Percentiles rank a stretch among this genome's conserved stretches.
Evolutionary conservation across 1,140 invertebrate species (phyloP).

Genomic region (Drosophila setifemur): DNA sequence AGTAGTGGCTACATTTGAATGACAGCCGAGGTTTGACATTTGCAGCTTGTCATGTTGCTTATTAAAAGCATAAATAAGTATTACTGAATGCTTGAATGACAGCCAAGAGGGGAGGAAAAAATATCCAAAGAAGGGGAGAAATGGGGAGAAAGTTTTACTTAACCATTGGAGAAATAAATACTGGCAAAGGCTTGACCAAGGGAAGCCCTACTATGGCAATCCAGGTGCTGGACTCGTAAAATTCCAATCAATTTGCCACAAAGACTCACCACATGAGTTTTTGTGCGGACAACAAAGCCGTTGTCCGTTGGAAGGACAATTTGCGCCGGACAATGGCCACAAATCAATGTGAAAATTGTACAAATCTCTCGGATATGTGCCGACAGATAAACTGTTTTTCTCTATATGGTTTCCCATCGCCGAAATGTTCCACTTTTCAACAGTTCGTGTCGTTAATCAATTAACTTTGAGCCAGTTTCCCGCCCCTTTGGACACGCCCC

Average conservation of each 20-base stretch:
- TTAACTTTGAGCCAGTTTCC: constrained; percentile 63
- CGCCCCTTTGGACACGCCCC: constrained; percentile 45
- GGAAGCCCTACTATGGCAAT: constrained; percentile 8
- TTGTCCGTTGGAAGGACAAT: constrained; percentile 43
- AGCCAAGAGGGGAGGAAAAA: neutral
- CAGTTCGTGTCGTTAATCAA: constrained; percentile 67
- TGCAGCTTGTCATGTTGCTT: constrained; percentile 74
- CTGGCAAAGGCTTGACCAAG: constrained; percentile 22
- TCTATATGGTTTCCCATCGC: constrained; percentile 19
- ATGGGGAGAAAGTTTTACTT: neutral
- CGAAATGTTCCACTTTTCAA: constrained; percentile 40
- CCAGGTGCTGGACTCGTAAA: constrained; percentile 56
- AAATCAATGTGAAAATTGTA: constrained; percentile 58
- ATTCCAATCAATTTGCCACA: constrained; percentile 71
- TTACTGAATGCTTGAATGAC: constrained; percentile 36
- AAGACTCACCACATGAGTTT: constrained; percentile 22
- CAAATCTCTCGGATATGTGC: constrained; percentile 36
- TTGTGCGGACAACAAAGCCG: constrained; percentile 13
- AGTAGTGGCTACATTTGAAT: constrained; percentile 64
- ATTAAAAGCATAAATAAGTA: constrained; percentile 81
- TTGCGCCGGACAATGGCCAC: constrained; percentile 73
- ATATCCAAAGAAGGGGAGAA: neutral
- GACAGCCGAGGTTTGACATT: constrained; percentile 74
- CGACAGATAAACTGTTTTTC: constrained; percentile 31
- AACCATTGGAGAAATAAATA: no score